These are phyloP conservation scores for Battus philenor DNA, from an alignment of 1,140 invertebrate species.

Conservation along the genomic window DNA sequence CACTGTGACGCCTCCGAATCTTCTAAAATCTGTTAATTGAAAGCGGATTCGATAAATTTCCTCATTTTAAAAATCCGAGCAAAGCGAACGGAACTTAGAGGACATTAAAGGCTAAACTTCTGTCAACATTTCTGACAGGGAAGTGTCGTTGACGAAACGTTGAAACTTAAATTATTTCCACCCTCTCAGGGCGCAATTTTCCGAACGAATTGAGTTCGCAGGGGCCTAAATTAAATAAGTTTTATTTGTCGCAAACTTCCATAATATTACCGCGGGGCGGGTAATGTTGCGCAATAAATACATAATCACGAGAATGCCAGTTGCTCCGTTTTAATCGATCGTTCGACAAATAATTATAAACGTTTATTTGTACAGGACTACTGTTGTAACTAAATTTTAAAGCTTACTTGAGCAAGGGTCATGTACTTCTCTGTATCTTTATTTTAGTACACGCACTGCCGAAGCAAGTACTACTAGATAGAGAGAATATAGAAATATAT, in stretches of 20 bases:
- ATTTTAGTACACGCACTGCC: too few relatives aligned
- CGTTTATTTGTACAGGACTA: too few relatives aligned
- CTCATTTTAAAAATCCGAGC: constrained; percentile 1
- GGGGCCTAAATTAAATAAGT: constrained; percentile 16
- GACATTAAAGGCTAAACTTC: constrained; percentile 12
- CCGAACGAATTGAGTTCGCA: constrained; percentile 12
- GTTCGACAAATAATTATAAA: too few relatives aligned
- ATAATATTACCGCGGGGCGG: not conserved
- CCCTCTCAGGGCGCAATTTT: constrained; percentile 5
- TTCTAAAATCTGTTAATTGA: constrained; percentile 6
- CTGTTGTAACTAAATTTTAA: too few relatives aligned
- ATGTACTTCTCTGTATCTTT: too few relatives aligned
- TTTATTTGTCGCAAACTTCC: constrained; percentile 11
- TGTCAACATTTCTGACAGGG: constrained; percentile 14
- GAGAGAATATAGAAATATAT: too few relatives aligned
- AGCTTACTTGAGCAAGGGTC: too few relatives aligned
- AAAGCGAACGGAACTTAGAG: not conserved
- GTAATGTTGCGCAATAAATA: constrained; percentile 11
- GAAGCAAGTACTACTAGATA: too few relatives aligned
- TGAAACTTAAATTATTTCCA: constrained; percentile 17
- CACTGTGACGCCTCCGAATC: not conserved
- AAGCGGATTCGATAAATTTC: constrained; percentile 1
- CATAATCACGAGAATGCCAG: not conserved
- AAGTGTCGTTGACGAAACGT: constrained; percentile 17
- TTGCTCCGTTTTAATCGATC: not conserved